phyloP scores from a whole-genome alignment of 1,140 invertebrate genomes.

The Scaptomyza montana region DNA sequence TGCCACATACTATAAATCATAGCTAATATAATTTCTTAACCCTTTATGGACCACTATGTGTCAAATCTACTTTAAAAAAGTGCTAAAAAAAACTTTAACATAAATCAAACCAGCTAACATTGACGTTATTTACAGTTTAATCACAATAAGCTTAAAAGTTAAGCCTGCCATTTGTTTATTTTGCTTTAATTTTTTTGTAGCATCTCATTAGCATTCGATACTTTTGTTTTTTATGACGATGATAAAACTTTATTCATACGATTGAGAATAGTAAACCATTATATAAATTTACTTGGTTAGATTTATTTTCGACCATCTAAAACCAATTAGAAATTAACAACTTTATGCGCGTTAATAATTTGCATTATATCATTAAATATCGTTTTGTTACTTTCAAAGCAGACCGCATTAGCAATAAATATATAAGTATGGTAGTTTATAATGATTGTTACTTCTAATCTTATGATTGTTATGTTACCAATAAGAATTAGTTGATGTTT shows the following conservation, averaged over 20 bases:
- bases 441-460: constrained; percentile 18
- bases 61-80: no score
- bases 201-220: constrained; percentile 78
- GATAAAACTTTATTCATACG: constrained; percentile 52
- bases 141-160: neutral
- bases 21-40: no score
- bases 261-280: constrained; percentile 30
- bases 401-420: constrained; percentile 11
- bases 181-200: constrained; percentile 20
- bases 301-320: constrained; percentile 16
- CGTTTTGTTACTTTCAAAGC: constrained; percentile 25
- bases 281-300: constrained; percentile 14
- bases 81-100: no score
- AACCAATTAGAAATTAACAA: neutral
- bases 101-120: constrained; percentile 6
- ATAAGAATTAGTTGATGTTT: constrained; percentile 22
- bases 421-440: constrained; percentile 5
- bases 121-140: constrained; percentile 42
- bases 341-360: constrained; percentile 23
- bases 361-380: constrained; percentile 24
- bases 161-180: constrained; percentile 33
- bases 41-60: no score
- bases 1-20: no score
- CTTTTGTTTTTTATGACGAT: constrained; percentile 37
- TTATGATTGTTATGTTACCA: constrained; percentile 32